phyloP scores from a whole-genome alignment of 1,140 invertebrate species.

The Brachionus manjavacas region DNA sequence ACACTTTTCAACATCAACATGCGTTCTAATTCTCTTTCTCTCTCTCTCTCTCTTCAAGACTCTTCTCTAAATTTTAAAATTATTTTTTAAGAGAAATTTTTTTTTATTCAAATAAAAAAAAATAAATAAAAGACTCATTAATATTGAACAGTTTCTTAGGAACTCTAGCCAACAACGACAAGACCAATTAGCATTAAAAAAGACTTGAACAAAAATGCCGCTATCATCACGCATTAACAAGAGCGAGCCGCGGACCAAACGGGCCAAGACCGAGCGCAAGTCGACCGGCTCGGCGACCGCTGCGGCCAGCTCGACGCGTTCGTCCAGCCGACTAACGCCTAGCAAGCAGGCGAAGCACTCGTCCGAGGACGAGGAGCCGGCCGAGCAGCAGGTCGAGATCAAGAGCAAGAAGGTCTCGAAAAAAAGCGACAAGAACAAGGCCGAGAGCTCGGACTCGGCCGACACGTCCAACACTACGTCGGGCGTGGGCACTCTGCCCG shows the following conservation, averaged over 20 bases:
- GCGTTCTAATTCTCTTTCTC: not conserved
- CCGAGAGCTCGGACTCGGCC: not conserved
- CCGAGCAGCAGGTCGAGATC: not conserved
- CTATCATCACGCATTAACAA: constrained; percentile 17
- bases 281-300: not conserved
- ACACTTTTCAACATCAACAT: not conserved
- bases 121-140: not conserved
- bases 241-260: not conserved
- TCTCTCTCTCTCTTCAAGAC: not conserved
- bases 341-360: not conserved
- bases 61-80: not conserved
- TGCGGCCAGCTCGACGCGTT: not conserved
- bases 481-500: not conserved
- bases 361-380: not conserved
- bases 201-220: not conserved
- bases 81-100: not conserved
- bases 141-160: not conserved
- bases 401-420: not conserved
- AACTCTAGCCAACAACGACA: not conserved
- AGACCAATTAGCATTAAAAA: not conserved
- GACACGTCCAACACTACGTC: not conserved
- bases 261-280: constrained; percentile 34
- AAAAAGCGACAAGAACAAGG: not conserved
- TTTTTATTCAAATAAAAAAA: not conserved
- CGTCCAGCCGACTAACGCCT: not conserved